phyloP scores from a whole-genome alignment of 2,888 invertebrate genomes.

The Neocrepidodera transversa region DNA sequence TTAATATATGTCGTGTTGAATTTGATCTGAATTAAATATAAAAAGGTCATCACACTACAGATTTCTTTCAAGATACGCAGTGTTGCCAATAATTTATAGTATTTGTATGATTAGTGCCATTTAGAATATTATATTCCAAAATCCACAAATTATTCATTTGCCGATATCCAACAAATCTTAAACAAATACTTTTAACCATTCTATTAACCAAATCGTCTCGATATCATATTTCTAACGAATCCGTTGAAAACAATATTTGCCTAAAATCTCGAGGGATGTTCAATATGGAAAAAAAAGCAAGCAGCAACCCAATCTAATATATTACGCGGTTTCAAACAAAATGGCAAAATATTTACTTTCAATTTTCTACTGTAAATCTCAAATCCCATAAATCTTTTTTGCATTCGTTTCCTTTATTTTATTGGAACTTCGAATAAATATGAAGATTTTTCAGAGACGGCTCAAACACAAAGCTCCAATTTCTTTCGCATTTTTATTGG shows the following conservation, averaged over 20 bases:
- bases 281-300: slow-evolving; percentile 12
- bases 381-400: slow-evolving; percentile 15
- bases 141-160: too few relatives aligned
- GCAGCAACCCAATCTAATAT: slow-evolving; percentile 10
- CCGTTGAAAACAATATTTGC: slow-evolving; percentile 12
- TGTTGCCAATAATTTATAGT: too few relatives aligned
- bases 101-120: too few relatives aligned
- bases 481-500: too few relatives aligned
- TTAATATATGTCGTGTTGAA: too few relatives aligned
- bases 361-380: slow-evolving; percentile 17
- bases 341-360: slow-evolving; percentile 25
- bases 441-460: background rate
- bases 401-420: slow-evolving; percentile 12
- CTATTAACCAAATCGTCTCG: background rate
- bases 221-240: background rate
- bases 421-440: slow-evolving; percentile 4
- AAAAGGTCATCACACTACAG: too few relatives aligned
- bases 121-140: too few relatives aligned
- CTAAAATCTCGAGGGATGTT: slow-evolving; percentile 1
- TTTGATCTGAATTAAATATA: too few relatives aligned
- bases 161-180: background rate
- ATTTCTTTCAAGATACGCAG: too few relatives aligned
- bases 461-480: too few relatives aligned
- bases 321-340: slow-evolving; percentile 19
- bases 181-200: background rate